Percentiles rank a stretch among this genome's conserved stretches.
Evolutionary conservation across 2,113 vertebrate genomes (phyloP).

Genomic region (Pipa parva): DNA sequence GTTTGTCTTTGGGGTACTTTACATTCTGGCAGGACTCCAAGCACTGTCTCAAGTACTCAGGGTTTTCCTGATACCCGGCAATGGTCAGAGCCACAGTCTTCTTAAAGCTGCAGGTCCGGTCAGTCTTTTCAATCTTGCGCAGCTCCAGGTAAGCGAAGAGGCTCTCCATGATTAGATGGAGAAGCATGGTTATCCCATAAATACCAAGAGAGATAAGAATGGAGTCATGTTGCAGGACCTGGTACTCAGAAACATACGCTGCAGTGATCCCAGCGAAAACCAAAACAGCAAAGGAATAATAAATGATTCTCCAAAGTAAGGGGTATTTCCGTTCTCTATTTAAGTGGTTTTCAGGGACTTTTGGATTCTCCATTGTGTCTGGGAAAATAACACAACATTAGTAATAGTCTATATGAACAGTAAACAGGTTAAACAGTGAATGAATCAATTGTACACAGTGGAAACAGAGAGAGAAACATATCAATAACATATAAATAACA

Average conservation of each 20-base stretch:
- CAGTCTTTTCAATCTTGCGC: slow-evolving; percentile 48
- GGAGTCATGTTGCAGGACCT: slow-evolving; percentile 58
- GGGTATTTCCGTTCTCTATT: not conserved
- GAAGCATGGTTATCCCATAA: slow-evolving; percentile 73
- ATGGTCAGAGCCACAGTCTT: slow-evolving; percentile 80
- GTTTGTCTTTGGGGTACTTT: slow-evolving; percentile 66
- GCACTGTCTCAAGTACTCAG: slow-evolving; percentile 74
- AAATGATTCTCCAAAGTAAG: slow-evolving; percentile 54
- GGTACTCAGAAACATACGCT: slow-evolving; percentile 68
- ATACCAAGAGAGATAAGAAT: slow-evolving; percentile 78
- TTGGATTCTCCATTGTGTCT: not conserved
- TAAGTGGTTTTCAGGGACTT: not conserved
- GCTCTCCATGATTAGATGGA: slow-evolving; percentile 75
- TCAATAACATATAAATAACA: too few species aligned
- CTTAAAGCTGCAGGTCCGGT: slow-evolving; percentile 51
- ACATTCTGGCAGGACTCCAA: slow-evolving; percentile 68
- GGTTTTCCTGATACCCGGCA: slow-evolving; percentile 81
- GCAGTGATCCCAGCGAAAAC: slow-evolving; percentile 66
- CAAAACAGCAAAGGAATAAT: slow-evolving; percentile 70
- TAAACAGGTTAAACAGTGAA: too few species aligned
- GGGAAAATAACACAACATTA: too few species aligned
- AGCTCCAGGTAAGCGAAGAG: slow-evolving; percentile 79
- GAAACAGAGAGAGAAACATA: too few species aligned
- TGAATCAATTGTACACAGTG: too few species aligned
- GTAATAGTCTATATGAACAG: too few species aligned